phyloP scores from a whole-genome alignment of 2,888 invertebrate genomes.

The Pollenia angustigena region DNA sequence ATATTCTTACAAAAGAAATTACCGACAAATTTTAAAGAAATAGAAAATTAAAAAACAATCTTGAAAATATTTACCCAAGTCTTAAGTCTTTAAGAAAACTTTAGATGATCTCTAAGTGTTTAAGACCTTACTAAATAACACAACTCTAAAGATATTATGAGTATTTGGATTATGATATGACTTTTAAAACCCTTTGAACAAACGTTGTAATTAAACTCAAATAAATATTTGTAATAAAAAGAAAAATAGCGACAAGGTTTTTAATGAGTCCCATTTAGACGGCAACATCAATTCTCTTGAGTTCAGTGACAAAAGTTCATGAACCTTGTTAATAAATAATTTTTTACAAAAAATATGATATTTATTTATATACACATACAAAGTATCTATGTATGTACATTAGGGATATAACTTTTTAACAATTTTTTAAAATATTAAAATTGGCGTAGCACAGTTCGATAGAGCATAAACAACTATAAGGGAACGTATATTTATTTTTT shows the following conservation, averaged over 20 bases:
- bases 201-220: not conserved
- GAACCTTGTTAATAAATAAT: not conserved
- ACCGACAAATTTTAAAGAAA: not conserved
- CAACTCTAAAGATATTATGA: not conserved
- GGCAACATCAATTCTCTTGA: not conserved
- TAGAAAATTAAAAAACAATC: not conserved
- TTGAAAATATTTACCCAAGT: not conserved
- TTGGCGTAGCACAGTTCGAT: no score
- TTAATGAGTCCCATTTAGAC: not conserved
- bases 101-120: not conserved
- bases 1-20: not conserved
- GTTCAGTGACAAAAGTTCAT: constrained; percentile 4
- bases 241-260: not conserved
- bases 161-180: constrained; percentile 8
- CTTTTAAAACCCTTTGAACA: constrained; percentile 6
- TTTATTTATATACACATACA: not conserved
- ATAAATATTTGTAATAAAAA: not conserved
- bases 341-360: not conserved
- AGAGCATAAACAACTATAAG: no score
- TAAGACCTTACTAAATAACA: not conserved
- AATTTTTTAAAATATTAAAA: no score
- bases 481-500: no score
- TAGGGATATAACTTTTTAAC: no score
- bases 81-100: not conserved
- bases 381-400: no score